Evolutionary conservation across 2,113 vertebrate species (phyloP), one percentile per base, ranked within the genome.

Genomic region (Melozone crissalis): DNA sequence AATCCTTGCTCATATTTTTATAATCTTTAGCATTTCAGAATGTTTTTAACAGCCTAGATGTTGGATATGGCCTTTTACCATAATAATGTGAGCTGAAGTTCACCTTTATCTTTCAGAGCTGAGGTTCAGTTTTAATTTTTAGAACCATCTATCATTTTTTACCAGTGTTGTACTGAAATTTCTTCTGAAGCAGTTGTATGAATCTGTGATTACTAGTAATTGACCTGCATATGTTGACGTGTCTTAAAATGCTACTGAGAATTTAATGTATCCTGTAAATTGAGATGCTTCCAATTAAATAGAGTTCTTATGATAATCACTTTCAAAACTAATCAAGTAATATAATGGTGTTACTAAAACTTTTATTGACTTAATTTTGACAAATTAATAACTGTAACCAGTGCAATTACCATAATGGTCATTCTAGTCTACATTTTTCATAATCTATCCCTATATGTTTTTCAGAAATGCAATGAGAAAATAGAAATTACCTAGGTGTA

Each of bases 251-350:
- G 96, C 66, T 89, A 87, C 96, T 81, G 75, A 96, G 96, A 97
- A 94, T 97, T 97, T 97, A 97, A 96, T 97, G 91, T 97, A 97
- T 96, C 95, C 96, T 97, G 95, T 97, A 98, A 97, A 98, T 96
- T 95, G 95, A 98, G 97, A 98, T 96, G 89, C 84, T 96, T 98
- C 95, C 93, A 98, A 96, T 98, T 98, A 97, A 97, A 89, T 94
- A 49, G 63, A 93, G 93, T 97, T 97, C 95, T 97, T 95, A 93
- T 86, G 95, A 97, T 97, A 97, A 97, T 97, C 79, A 93, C 92
- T 97, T 97, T 96, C 95, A 97, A 96, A 98, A 97, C 95, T 94
- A 97, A 96, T 97, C 95, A 96, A 95, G 89, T 95, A 96, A 95
- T 95, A 96, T 93, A 90, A 96, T 59, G 71, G 23, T 82, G 65